Evolutionary conservation across 2,888 invertebrate genomes (phyloP).

Genomic region (Pardosa pseudoannulata): DNA sequence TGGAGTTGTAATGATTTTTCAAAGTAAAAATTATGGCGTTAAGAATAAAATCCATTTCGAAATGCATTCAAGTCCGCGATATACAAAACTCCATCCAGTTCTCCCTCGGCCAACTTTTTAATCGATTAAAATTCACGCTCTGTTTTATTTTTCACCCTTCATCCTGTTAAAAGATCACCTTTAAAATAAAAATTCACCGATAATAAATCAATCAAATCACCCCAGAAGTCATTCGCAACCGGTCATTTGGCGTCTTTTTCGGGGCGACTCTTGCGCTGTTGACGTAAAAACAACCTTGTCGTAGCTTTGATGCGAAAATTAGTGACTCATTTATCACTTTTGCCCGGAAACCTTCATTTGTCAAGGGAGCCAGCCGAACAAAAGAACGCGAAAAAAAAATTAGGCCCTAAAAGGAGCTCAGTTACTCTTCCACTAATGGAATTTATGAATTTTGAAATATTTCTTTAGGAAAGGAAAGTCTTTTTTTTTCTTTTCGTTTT

Average conservation of each 20-base stretch:
- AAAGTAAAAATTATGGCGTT: no score
- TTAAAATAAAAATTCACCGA: background rate
- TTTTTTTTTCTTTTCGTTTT: no score
- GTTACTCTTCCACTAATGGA: conserved; percentile 39
- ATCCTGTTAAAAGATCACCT: conserved; percentile 3
- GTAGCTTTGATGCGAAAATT: conserved; percentile 62
- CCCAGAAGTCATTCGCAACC: conserved; percentile 58
- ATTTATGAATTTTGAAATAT: conserved; percentile 62
- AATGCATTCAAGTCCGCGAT: background rate
- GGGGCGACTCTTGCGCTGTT: conserved; percentile 32
- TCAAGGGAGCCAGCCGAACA: conserved; percentile 17
- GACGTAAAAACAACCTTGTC: conserved; percentile 62
- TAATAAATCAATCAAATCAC: conserved; percentile 62
- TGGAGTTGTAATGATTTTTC: no score
- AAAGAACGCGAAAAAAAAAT: conserved; percentile 23
- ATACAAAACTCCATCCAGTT: background rate
- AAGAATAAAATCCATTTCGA: no score
- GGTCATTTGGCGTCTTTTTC: conserved; percentile 56
- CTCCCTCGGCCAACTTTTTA: background rate
- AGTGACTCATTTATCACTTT: conserved; percentile 64
- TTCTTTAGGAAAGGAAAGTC: background rate
- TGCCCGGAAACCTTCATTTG: conserved; percentile 47
- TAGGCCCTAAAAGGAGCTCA: background rate
- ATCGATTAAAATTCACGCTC: conserved; percentile 9
- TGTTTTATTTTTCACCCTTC: background rate